phyloP scores from a whole-genome alignment of 2,888 invertebrate genomes.

The Lasius fuliginosus region DNA sequence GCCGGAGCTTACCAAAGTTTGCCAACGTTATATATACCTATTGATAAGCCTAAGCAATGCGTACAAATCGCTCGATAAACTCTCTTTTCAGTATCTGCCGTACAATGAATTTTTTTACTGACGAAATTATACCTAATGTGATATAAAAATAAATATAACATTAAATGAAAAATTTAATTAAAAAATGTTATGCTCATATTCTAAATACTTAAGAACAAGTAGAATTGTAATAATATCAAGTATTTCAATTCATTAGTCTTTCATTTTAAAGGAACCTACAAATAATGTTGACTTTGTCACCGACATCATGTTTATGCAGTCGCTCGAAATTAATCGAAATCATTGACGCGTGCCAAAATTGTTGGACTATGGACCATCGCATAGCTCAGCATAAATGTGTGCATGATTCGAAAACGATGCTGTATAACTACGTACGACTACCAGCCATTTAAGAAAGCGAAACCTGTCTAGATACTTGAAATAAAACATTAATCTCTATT shows the following conservation, averaged over 20 bases:
- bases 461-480: background rate
- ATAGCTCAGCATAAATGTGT: background rate
- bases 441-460: background rate
- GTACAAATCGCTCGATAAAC: conserved; percentile 3
- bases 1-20: conserved; percentile 61
- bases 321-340: conserved; percentile 7
- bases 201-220: background rate
- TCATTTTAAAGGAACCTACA: background rate
- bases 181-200: background rate
- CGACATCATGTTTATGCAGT: background rate
- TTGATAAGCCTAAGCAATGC: conserved; percentile 44
- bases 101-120: background rate
- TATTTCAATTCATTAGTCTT: background rate
- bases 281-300: background rate
- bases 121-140: background rate
- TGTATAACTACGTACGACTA: conserved; percentile 9
- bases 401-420: background rate
- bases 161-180: background rate
- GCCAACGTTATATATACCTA: conserved; percentile 59
- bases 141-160: background rate
- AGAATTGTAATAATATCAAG: background rate
- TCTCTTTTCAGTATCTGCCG: background rate
- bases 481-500: background rate
- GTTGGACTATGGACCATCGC: background rate
- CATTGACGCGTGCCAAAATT: conserved; percentile 26